Conservation (phyloP, 2,888 invertebrate species). For the Ophion ventricosus region DNA sequence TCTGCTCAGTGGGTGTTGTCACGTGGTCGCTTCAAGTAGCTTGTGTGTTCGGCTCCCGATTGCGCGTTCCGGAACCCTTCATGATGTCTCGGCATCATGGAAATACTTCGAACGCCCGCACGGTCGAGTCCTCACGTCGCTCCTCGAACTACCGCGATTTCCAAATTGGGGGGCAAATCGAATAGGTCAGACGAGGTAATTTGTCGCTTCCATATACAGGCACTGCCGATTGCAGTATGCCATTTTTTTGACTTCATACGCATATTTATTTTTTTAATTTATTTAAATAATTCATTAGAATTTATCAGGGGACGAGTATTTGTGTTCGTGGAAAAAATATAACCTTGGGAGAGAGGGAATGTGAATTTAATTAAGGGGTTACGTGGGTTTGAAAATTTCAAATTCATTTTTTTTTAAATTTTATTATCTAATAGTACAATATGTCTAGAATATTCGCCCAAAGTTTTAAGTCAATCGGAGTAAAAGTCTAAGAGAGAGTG, state of each 20-base stretch:
- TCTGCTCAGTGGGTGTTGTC: slow-evolving; percentile 88
- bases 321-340: too few relatives aligned
- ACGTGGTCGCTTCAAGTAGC: slow-evolving; percentile 86
- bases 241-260: slow-evolving; percentile 82
- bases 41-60: slow-evolving; percentile 85
- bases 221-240: slow-evolving; percentile 85
- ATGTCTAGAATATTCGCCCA: too few relatives aligned
- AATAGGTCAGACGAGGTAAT: slow-evolving; percentile 85
- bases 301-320: too few relatives aligned
- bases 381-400: too few relatives aligned
- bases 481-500: too few relatives aligned
- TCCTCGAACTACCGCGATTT: slow-evolving; percentile 88
- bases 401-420: too few relatives aligned
- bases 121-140: slow-evolving; percentile 84
- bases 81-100: slow-evolving; percentile 72
- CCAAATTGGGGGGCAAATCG: slow-evolving; percentile 86
- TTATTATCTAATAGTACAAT: too few relatives aligned
- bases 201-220: slow-evolving; percentile 85
- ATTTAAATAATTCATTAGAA: slow-evolving; percentile 3
- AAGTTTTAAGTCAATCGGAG: too few relatives aligned
- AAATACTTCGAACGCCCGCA: slow-evolving; percentile 82
- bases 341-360: too few relatives aligned
- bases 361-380: too few relatives aligned
- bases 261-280: slow-evolving; percentile 80
- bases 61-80: slow-evolving; percentile 81